Evolutionary conservation across 2,797 vertebrate genomes (phyloP).

Genomic region (Somateria mollissima): DNA sequence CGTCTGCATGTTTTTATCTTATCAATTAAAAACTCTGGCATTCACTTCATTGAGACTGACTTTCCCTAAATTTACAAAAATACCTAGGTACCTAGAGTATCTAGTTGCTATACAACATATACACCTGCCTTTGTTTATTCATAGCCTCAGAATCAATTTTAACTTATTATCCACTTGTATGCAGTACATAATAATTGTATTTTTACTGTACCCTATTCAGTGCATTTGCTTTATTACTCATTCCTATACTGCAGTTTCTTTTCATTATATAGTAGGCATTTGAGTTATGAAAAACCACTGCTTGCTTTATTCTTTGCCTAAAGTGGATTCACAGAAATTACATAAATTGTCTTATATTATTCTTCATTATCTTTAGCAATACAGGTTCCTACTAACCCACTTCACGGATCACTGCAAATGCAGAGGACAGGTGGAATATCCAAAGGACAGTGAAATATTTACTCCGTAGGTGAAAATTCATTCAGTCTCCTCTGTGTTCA

Average conservation of each 20-base stretch:
- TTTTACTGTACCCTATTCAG: background rate
- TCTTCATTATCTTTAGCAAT: conserved; percentile 20
- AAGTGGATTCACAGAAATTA: conserved; percentile 3
- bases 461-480: background rate
- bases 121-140: background rate
- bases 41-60: background rate
- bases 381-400: background rate
- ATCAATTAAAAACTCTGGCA: background rate
- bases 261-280: background rate
- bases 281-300: background rate
- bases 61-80: background rate
- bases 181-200: background rate
- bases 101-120: background rate
- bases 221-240: background rate
- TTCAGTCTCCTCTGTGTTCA: background rate
- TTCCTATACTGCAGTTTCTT: conserved; percentile 26
- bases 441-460: background rate
- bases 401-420: background rate
- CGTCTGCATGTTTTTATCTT: background rate
- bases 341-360: background rate
- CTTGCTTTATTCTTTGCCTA: conserved; percentile 2
- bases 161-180: background rate
- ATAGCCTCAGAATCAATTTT: background rate
- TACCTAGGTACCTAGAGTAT: background rate
- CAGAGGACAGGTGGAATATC: background rate